Percentiles rank a stretch among this genome's conserved stretches.
These are phyloP conservation scores for Apodemus sylvaticus DNA, from an alignment of 2,113 vertebrate species.

Conservation along the genomic window DNA sequence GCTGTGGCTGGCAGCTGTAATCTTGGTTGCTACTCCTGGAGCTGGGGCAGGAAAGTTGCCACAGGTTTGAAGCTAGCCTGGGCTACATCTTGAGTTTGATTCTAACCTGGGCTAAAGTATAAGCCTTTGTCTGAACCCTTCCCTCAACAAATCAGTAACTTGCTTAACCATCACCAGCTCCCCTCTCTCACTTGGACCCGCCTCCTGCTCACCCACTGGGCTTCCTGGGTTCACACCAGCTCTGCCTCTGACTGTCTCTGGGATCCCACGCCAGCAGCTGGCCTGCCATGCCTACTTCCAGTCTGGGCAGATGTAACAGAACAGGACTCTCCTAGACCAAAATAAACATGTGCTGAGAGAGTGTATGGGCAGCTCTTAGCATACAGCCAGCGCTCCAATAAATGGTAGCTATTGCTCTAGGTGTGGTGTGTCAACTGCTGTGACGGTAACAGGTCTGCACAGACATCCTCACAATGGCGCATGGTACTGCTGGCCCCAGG, in stretches of 20 bases:
- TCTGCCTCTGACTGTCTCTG: neutral
- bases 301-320: neutral
- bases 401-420: neutral
- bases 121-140: neutral
- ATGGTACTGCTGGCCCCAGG: neutral
- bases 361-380: fast-evolving
- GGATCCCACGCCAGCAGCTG: neutral
- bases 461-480: neutral
- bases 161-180: neutral
- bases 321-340: neutral
- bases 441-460: too few species aligned
- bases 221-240: neutral
- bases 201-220: neutral
- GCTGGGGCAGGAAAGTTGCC: neutral
- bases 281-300: neutral
- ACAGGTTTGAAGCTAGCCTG: neutral
- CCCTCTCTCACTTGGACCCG: neutral
- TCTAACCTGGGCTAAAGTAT: neutral
- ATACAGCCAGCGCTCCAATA: neutral
- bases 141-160: too few species aligned
- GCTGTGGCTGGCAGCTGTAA: neutral
- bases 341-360: neutral
- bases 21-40: neutral
- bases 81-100: neutral
- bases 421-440: fast-evolving